Percentiles rank a stretch among this genome's conserved stretches.
These are phyloP conservation scores for Lepisosteus osseus DNA, from an alignment of 2,113 vertebrate genomes.

Conservation along the genomic window DNA sequence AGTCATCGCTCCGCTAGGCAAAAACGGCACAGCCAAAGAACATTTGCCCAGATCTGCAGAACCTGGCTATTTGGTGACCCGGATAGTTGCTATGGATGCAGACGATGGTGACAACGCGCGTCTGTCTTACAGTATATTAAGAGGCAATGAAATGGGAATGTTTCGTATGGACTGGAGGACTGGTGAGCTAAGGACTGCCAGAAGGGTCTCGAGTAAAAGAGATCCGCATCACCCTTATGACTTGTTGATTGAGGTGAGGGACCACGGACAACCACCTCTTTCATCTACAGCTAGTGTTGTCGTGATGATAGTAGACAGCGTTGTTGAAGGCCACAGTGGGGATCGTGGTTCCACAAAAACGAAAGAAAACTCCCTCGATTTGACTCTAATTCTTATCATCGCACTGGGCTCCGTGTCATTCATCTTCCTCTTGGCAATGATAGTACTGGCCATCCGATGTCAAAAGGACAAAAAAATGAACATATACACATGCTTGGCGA, in stretches of 20 bases:
- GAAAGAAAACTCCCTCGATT: slow-evolving; percentile 81
- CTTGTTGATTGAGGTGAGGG: slow-evolving; percentile 88
- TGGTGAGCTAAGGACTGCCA: slow-evolving; percentile 84
- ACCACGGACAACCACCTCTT: slow-evolving; percentile 91
- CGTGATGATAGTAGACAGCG: slow-evolving; percentile 82
- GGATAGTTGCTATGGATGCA: slow-evolving; percentile 86
- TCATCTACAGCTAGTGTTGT: slow-evolving; percentile 85
- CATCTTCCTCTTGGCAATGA: slow-evolving; percentile 94
- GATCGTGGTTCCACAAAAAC: slow-evolving; percentile 46
- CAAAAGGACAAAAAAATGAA: slow-evolving; percentile 95
- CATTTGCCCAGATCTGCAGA: slow-evolving; percentile 85
- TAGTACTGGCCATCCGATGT: slow-evolving; percentile 89
- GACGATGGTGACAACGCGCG: slow-evolving; percentile 94
- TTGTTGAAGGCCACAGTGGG: slow-evolving; percentile 63
- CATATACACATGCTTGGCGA: slow-evolving; percentile 85
- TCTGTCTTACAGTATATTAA: slow-evolving; percentile 87
- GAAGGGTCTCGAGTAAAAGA: slow-evolving; percentile 78
- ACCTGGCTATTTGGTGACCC: slow-evolving; percentile 88
- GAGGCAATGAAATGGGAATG: slow-evolving; percentile 89
- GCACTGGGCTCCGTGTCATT: slow-evolving; percentile 92
- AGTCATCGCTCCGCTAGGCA: slow-evolving; percentile 82
- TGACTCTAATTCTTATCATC: slow-evolving; percentile 94
- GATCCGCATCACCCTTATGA: slow-evolving; percentile 86
- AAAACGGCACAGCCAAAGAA: slow-evolving; percentile 87
- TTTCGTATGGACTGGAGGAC: slow-evolving; percentile 96